Evolutionary conservation across 1,140 invertebrate genomes (phyloP), one percentile per base, ranked within the genome.

Genomic region (Nixonia krombeini): DNA sequence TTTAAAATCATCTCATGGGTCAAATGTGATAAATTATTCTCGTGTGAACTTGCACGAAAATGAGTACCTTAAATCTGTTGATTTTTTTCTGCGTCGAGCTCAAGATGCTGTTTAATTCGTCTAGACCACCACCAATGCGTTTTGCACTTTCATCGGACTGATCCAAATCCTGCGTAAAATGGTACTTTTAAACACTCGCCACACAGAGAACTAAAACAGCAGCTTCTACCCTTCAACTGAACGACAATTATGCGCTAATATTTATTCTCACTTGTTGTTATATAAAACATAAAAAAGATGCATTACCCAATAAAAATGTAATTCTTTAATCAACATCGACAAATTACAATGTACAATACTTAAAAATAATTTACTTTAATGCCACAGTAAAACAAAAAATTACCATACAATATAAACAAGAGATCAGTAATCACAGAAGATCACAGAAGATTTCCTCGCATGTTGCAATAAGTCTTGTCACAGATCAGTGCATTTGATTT

Each of bases 1-100:
- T n/a, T n/a, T n/a, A n/a, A n/a, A n/a, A n/a, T n/a, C n/a, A n/a
- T n/a, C n/a, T n/a, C n/a, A n/a, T n/a, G n/a, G n/a, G n/a, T n/a
- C n/a, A n/a, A n/a, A n/a, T n/a, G n/a, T n/a, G n/a, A n/a, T n/a
- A n/a, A n/a, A n/a, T n/a, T n/a, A n/a, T n/a, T n/a, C n/a, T n/a
- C n/a, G n/a, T n/a, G n/a, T n/a, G n/a, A n/a, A n/a, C n/a, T n/a
- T n/a, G n/a, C n/a, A n/a, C n/a, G n/a, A n/a, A n/a, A n/a, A n/a
- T n/a, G n/a, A n/a, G n/a, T 85, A 92, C 92, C 87, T 96, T 97
- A 63, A 97, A 91, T 75, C 89, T 90, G 84, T 94, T 96, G 33
- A 98, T 85, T 84, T 95, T 94, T 50, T 91, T 92, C 80, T 97
- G 94, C 0, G 95, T 96, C 15, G 88, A 89, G 66, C 88, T 89